Evolutionary conservation across 1,140 invertebrate genomes (phyloP), one percentile per base, ranked within the genome.

Genomic region (Drosophila lini): DNA sequence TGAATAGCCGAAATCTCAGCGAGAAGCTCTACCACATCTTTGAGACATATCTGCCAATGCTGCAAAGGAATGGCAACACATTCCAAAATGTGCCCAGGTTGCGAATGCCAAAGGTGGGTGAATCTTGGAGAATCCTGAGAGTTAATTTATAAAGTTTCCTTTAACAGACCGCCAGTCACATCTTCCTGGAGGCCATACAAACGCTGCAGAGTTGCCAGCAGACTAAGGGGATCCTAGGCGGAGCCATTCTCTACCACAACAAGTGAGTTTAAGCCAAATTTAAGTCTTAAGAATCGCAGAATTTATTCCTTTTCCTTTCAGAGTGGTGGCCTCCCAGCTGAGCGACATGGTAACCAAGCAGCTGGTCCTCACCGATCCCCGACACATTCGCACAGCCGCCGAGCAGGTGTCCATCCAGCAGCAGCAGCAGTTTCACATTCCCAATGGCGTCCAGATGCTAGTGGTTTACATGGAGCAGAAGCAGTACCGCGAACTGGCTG

Each of bases 1-100:
- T 59, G 15, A 77, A 55, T 11, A 79, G 47, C 36, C 94, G 94
- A 36, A 94, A 95, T 81, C 94, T 97, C 45, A 94, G 94, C 1
- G 96, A 96, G 80, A 97, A 96, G 88, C 93, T 97, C 25, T 96
- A 96, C 92, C 95, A 96, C 88, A 96, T 97, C 85, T 96, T 97
- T 86, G 96, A 97, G 93, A 96, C 96, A 19, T 97, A 97, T 92
- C 93, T 97, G 52, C 96, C 96, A 40, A 95, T 97, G 82, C 93
- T 97, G 56, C 96, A 96, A 82, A 95, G 95, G 65, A 95, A 95
- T 58, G 95, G 96, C 19, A 95, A 96, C 92, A 95, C 96, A 75
- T 97, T 97, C 92, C 95, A 96, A 52, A 94, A 96, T 80, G 95
- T 96, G 74, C 95, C 96, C 44, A 95, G 95, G 91, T 92, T 97